Conservation (phyloP, 2,888 invertebrate species). For the Eristalis pertinax region DNA sequence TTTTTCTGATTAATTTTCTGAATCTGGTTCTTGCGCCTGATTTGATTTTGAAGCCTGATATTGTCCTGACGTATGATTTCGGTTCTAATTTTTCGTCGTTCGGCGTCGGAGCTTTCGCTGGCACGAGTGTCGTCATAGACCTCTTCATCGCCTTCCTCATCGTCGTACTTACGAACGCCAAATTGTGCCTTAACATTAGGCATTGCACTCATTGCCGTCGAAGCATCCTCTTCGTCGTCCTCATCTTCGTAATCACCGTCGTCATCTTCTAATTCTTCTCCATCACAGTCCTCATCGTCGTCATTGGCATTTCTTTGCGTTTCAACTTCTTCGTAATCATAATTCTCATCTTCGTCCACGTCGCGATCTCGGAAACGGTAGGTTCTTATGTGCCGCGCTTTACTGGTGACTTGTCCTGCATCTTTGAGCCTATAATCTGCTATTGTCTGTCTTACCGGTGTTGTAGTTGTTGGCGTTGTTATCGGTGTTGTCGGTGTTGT, state of each 20-base stretch:
- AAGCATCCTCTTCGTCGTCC: slow-evolving; percentile 6
- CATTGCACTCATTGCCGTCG: neutral
- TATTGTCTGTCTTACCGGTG: neutral
- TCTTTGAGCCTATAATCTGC: neutral
- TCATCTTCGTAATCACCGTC: slow-evolving; percentile 11
- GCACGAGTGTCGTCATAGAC: slow-evolving; percentile 1
- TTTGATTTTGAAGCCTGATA: neutral
- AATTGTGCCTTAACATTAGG: neutral
- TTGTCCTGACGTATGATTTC: neutral
- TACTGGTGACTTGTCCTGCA: neutral
- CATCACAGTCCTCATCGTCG: slow-evolving; percentile 14
- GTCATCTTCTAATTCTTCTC: neutral
- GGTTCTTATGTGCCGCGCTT: neutral
- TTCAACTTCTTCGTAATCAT: slow-evolving; percentile 5
- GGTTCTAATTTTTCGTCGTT: neutral
- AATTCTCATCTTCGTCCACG: slow-evolving; percentile 1
- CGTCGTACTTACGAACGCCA: slow-evolving; percentile 16
- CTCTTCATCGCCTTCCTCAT: slow-evolving; percentile 53
- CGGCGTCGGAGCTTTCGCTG: neutral
- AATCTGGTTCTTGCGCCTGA: neutral
- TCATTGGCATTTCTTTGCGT: neutral
- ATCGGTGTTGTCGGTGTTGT: neutral
- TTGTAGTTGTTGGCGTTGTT: neutral
- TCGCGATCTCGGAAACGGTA: slow-evolving; percentile 37
- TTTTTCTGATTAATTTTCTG: neutral